Evolutionary conservation across 2,888 invertebrate species (phyloP).

Genomic region (Epinotia ramella): DNA sequence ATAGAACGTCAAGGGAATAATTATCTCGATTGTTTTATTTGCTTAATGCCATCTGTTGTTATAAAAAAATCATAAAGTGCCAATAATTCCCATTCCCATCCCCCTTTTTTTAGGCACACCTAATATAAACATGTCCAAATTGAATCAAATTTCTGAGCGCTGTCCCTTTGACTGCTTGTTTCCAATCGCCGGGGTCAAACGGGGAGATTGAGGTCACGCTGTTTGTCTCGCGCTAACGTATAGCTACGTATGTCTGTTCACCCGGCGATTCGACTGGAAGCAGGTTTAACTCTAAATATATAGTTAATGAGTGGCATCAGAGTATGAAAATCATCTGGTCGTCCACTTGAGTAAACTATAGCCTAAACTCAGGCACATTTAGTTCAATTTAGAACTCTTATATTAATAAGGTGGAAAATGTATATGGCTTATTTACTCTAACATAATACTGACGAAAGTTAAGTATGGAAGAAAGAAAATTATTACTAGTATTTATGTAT

Average conservation of each 20-base stretch:
- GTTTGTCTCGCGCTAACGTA: not conserved
- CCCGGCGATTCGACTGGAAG: not conserved
- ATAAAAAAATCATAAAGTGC: not conserved
- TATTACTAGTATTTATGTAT: constrained; percentile 8
- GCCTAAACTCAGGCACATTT: constrained; percentile 12
- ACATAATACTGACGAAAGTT: constrained; percentile 15
- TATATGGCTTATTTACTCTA: not conserved
- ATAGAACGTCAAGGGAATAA: too few relatives aligned
- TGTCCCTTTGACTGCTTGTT: constrained; percentile 13
- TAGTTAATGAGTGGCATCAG: constrained; percentile 70
- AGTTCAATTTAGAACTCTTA: constrained; percentile 17
- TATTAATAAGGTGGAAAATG: constrained; percentile 1
- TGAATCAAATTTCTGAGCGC: constrained; percentile 30
- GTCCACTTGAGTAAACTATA: constrained; percentile 28
- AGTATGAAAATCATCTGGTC: constrained; percentile 56
- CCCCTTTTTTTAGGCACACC: constrained; percentile 40
- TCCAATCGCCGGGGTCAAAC: constrained; percentile 3
- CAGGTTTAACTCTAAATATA: constrained; percentile 53
- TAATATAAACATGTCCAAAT: constrained; percentile 38
- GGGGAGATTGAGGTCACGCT: not conserved
- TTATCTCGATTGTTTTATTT: too few relatives aligned
- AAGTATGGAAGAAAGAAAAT: not conserved
- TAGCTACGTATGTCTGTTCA: not conserved
- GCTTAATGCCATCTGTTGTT: not conserved
- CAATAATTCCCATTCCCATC: constrained; percentile 20